Evolutionary conservation across 2,888 invertebrate genomes (phyloP).

Genomic region (Volucella zonaria): DNA sequence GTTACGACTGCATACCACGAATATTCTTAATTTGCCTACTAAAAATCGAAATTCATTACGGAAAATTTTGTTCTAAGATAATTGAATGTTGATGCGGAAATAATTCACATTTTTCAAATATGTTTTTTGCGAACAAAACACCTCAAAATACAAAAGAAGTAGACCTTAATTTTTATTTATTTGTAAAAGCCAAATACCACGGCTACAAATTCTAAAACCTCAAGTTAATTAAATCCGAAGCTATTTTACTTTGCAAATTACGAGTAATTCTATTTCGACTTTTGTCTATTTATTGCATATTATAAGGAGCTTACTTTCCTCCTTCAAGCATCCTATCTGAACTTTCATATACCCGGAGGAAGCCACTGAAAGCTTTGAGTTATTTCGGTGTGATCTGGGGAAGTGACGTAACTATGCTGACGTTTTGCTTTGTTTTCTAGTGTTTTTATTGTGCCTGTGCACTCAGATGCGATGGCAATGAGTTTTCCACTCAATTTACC

Average conservation of each 20-base stretch:
- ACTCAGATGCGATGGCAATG: constrained; percentile 21
- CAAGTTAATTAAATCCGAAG: constrained; percentile 54
- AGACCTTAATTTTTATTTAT: too few relatives aligned
- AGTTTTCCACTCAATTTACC: constrained; percentile 38
- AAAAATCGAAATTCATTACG: too few relatives aligned
- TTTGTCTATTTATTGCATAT: constrained; percentile 28
- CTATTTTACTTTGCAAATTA: constrained; percentile 34
- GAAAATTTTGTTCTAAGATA: too few relatives aligned
- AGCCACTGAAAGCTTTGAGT: constrained; percentile 2
- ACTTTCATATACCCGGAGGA: constrained; percentile 5
- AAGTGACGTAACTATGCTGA: constrained; percentile 11
- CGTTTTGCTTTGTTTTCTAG: not conserved
- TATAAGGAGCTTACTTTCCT: constrained; percentile 1
- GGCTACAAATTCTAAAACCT: constrained; percentile 21
- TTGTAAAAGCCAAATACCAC: too few relatives aligned
- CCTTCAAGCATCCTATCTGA: not conserved
- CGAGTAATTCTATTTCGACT: constrained; percentile 14
- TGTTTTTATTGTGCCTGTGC: constrained; percentile 2
- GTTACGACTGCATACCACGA: too few relatives aligned
- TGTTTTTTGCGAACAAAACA: too few relatives aligned
- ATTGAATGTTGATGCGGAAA: too few relatives aligned
- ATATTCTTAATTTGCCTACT: too few relatives aligned
- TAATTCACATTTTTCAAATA: too few relatives aligned
- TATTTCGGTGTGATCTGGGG: not conserved
- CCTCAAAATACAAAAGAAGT: too few relatives aligned